Conservation (phyloP, 2,113 vertebrate genomes). For the Pogona vitticeps region DNA sequence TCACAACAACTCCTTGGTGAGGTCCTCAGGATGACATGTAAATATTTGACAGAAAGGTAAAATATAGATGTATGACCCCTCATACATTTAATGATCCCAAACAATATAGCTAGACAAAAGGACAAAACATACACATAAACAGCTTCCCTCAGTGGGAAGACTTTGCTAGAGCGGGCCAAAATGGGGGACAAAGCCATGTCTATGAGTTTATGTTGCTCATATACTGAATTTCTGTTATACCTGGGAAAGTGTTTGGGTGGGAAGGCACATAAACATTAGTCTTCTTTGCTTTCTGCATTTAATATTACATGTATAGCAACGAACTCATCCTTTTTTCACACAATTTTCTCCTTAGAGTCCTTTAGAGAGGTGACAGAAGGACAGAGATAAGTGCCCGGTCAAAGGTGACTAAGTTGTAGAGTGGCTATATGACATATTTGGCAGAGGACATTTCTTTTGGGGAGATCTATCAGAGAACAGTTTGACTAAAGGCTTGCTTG, state of each 20-base stretch:
- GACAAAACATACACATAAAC: constrained; percentile 30
- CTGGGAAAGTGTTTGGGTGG: not conserved
- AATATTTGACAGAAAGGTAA: constrained; percentile 83
- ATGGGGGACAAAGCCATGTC: not conserved
- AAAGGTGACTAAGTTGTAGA: not conserved
- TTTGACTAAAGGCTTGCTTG: not conserved
- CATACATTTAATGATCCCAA: constrained; percentile 69
- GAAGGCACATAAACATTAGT: too few species aligned
- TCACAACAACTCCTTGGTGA: constrained; percentile 79
- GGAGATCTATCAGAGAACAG: not conserved
- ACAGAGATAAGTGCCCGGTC: too few species aligned
- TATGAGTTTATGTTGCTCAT: constrained; percentile 4
- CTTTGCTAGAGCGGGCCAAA: not conserved
- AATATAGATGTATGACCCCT: constrained; percentile 73
- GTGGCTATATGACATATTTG: not conserved
- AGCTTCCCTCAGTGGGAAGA: constrained; percentile 21
- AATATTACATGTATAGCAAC: too few species aligned
- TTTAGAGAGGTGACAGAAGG: not conserved
- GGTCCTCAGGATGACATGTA: constrained; percentile 72
- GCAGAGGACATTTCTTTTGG: not conserved
- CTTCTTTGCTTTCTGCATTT: too few species aligned
- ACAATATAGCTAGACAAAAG: constrained; percentile 61
- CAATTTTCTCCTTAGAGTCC: not conserved
- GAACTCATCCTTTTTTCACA: not conserved
- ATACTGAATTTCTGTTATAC: not conserved